Base-by-base conservation (phyloP, 2,888 invertebrate species). In the Euspilapteryx auroguttella region DNA sequence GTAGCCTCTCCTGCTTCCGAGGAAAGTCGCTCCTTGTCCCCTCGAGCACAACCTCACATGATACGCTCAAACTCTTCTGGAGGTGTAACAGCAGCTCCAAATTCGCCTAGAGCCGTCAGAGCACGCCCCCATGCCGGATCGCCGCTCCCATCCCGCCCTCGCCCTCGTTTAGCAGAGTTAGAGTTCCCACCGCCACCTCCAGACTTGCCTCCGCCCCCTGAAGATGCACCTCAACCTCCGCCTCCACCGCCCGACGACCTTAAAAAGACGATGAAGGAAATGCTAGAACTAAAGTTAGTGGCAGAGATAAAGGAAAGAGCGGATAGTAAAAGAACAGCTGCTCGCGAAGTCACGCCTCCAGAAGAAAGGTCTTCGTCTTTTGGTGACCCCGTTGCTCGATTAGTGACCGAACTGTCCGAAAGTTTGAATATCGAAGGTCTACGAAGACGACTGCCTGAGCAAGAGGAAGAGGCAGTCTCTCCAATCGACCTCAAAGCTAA, bases 171-270 rank as follows among this genome's bases (percentile, higher is more conserved):
- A 33, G 89, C 89, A 3, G 90, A 92, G 51, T 73, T 93, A 15
- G 92, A 93, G 55, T 92, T 92, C 62, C 92, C 92, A 1, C 92
- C 92, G 11, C 92, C 91, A 1, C 91, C 91, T 0, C 76, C 84
- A 4, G 89, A 88, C 45, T 62, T 88, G 28, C 89, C 89, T 2
- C 90, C 90, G 11, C 89, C 89, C 1, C 85, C 87, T 0, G 86
- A 85, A 45, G 85, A 85, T 32, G 69, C 78, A 26, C 63, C 58
- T 21, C 58, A 50, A 1, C 59, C 58, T 4, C 64, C 63, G 2
- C 66, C 63, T 4, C 66, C 66, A 6, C 64, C 86, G 21, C 86
- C 85, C 2, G 5, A 17, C 5, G 86, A 87, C 2, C 85, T 82
- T 45, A 62, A 57, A 37, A 65, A 57, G 30, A 80, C 82, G 15